Evolutionary conservation across 1,140 invertebrate genomes (phyloP).

Genomic region (Drosophila littoralis): DNA sequence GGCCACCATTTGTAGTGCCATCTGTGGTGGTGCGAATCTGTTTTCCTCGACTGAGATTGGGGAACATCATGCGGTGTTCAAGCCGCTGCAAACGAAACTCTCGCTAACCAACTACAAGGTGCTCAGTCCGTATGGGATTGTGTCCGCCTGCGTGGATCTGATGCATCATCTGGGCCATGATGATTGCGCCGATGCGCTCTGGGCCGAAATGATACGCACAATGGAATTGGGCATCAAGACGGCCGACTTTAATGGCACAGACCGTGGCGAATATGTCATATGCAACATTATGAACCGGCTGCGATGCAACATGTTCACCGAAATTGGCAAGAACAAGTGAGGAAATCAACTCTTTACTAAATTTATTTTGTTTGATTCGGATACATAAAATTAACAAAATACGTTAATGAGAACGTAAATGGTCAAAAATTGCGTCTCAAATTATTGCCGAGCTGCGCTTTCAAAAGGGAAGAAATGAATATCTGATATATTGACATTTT

Average conservation of each 20-base stretch:
- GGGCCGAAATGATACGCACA: constrained; percentile 56
- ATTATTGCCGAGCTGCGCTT: constrained; percentile 4
- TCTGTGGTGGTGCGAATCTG: constrained; percentile 73
- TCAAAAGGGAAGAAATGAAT: background rate
- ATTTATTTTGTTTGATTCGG: constrained; percentile 18
- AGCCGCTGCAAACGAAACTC: constrained; percentile 72
- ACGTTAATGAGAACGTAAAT: background rate
- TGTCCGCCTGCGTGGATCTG: constrained; percentile 65
- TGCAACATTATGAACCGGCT: constrained; percentile 70
- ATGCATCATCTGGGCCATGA: constrained; percentile 53
- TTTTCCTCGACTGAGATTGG: constrained; percentile 65
- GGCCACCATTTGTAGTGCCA: constrained; percentile 61
- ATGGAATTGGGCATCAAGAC: constrained; percentile 66
- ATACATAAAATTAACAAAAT: constrained; percentile 30
- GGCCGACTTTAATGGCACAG: constrained; percentile 61
- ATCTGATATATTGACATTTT: background rate
- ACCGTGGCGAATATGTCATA: constrained; percentile 66
- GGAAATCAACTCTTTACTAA: background rate
- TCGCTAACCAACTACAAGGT: constrained; percentile 63
- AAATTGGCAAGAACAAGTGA: background rate
- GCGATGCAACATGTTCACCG: constrained; percentile 39
- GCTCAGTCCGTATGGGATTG: constrained; percentile 75
- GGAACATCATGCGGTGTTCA: constrained; percentile 69
- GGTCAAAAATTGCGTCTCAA: constrained; percentile 31
- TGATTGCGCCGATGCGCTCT: constrained; percentile 41